A percentile compares a stretch with the other conserved stretches of the same genome.
Evolutionary conservation across 2,888 invertebrate species (phyloP).

Genomic region (Torymus aiolomorphi): DNA sequence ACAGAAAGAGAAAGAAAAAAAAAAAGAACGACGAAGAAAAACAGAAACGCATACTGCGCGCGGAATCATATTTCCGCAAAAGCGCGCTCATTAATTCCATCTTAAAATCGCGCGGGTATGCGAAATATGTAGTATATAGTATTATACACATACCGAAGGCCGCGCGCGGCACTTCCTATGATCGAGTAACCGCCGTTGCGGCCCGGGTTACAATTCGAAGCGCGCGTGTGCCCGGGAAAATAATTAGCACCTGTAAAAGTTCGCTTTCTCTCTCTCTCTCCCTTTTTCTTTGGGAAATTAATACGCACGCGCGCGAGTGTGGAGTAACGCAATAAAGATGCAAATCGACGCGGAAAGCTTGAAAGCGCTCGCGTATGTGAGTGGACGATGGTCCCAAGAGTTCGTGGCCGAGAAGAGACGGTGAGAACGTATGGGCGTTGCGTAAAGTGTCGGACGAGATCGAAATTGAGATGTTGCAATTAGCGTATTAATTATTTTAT

Average conservation of each 20-base stretch:
- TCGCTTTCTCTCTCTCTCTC: neutral
- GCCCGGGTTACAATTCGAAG: too few relatives aligned
- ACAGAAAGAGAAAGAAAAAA: too few relatives aligned
- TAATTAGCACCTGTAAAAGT: slow-evolving; percentile 28
- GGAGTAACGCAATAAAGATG: slow-evolving; percentile 40
- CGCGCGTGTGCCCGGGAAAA: neutral
- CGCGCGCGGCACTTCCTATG: too few relatives aligned
- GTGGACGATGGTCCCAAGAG: neutral
- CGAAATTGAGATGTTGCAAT: slow-evolving; percentile 24
- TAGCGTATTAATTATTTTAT: slow-evolving; percentile 29
- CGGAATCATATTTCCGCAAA: too few relatives aligned
- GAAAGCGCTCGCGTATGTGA: neutral
- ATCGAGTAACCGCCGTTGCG: too few relatives aligned
- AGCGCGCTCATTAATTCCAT: too few relatives aligned
- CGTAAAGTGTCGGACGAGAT: neutral
- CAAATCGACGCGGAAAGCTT: slow-evolving; percentile 48
- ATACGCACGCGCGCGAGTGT: slow-evolving; percentile 4
- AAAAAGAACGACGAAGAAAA: too few relatives aligned
- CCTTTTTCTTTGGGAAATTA: slow-evolving; percentile 10
- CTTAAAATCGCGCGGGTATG: too few relatives aligned
- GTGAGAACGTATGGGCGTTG: slow-evolving; percentile 21
- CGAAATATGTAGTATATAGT: too few relatives aligned
- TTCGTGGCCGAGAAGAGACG: neutral
- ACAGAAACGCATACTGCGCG: too few relatives aligned
- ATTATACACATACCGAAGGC: too few relatives aligned